Evolutionary conservation across 2,113 vertebrate genomes (phyloP), one percentile per base, ranked within the genome.

Genomic region (Mastomys natalensis): DNA sequence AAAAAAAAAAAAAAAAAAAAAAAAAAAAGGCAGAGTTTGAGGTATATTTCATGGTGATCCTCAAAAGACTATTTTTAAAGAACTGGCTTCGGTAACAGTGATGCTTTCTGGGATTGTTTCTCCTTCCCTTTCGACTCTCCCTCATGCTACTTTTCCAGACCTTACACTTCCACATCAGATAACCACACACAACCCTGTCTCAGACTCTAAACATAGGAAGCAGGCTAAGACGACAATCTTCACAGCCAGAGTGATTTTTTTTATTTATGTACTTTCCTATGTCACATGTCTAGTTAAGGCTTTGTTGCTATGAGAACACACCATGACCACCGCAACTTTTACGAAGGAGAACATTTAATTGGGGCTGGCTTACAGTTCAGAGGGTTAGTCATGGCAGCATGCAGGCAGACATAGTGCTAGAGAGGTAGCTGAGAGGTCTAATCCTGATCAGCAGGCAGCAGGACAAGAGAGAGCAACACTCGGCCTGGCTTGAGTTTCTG

Each of bases 51-150:
- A 60, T 4, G 24, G 37, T 74, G 40, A 90, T 62, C 64, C 31
- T 80, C 16, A n/a, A 92, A 94, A 68, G 15, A 89, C n/a, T 84
- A 68, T 93, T n/a, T 82, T 58, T 64, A 87, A 87, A 62, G 64
- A 93, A 74, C 10, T 16, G 29, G n/a, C 21, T 21, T 2, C n/a
- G 16, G 37, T 58, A 31, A 64, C 55, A 58, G 21, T 16, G 90
- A 81, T 43, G 13, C 55, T 66, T 86, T 73, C 45, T 68, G 78
- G 45, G 11, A 40, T 24, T 93, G 10, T 21, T n/a, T 88, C 37
- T 80, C 15, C 40, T 43, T 53, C 34, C 34, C 55, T 74, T 87
- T 95, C 73, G 19, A 64, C 7, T 68, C 12, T 80, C 11, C 34
- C 43, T 76, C 45, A 60, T 21, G 45, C 45, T 19, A 8, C 31